phyloP scores from a whole-genome alignment of 1,140 invertebrate genomes.

The Sipha flava region DNA sequence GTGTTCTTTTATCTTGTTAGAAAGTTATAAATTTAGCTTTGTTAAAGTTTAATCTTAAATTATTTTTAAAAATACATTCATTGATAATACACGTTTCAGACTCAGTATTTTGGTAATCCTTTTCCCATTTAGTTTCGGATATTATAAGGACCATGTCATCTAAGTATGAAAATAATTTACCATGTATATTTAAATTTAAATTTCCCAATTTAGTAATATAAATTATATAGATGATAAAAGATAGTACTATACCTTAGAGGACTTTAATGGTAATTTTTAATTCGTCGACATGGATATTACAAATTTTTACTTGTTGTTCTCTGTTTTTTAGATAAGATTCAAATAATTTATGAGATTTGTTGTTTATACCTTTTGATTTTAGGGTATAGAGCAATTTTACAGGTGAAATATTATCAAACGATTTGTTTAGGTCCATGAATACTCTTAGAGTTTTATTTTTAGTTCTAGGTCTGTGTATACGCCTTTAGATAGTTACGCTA shows the following conservation, averaged over 20 bases:
- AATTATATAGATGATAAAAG: neutral
- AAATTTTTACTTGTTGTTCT: neutral
- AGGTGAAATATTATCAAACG: neutral
- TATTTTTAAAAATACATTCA: no score
- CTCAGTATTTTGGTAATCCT: no score
- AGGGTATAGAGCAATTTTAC: neutral
- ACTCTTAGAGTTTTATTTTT: neutral
- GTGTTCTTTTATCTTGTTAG: no score
- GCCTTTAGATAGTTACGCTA: neutral
- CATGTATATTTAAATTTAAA: no score
- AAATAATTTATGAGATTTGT: neutral
- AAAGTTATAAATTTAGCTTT: no score
- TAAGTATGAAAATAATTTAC: no score
- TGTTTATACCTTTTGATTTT: neutral
- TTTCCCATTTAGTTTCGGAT: no score
- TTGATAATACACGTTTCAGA: no score
- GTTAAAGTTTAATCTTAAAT: no score
- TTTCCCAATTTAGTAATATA: no score
- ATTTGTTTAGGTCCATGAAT: neutral
- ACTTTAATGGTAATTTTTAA: neutral
- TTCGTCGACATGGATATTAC: neutral
- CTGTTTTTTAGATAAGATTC: neutral
- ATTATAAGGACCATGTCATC: no score
- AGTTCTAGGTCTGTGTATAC: neutral
- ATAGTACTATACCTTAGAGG: neutral